Percentiles rank a stretch among this genome's conserved stretches.
Evolutionary conservation across 2,113 vertebrate genomes (phyloP).

Genomic region (Gila orcuttii): DNA sequence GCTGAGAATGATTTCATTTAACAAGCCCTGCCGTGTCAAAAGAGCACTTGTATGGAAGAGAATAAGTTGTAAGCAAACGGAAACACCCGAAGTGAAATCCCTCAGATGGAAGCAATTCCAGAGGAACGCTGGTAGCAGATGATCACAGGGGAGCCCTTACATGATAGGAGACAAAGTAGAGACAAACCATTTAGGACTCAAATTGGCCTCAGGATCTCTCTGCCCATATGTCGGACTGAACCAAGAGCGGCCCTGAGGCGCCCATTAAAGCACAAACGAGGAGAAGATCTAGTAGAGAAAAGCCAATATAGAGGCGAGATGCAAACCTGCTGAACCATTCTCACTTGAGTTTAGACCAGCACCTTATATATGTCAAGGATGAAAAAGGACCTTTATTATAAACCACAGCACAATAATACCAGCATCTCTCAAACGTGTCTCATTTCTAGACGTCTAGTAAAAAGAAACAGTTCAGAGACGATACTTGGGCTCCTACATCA

Average conservation of each 20-base stretch:
- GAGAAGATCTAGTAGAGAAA: constrained; percentile 67
- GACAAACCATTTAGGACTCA: constrained; percentile 82
- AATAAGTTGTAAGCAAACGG: constrained; percentile 51
- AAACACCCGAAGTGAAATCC: constrained; percentile 73
- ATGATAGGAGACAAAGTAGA: constrained; percentile 75
- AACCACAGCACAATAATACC: constrained; percentile 55
- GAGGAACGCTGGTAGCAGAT: constrained; percentile 63
- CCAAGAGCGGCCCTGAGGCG: constrained; percentile 71
- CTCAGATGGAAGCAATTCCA: constrained; percentile 58
- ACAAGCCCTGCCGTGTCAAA: constrained; percentile 11
- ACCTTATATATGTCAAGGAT: constrained; percentile 74
- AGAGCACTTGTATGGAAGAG: background rate
- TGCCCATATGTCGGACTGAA: constrained; percentile 74
- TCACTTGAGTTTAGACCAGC: constrained; percentile 64
- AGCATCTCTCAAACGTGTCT: constrained; percentile 46
- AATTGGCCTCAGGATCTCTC: constrained; percentile 78
- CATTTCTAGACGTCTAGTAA: constrained; percentile 25
- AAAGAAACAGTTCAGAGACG: constrained; percentile 46
- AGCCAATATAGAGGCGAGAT: constrained; percentile 73
- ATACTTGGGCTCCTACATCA: constrained; percentile 42
- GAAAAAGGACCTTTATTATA: constrained; percentile 66
- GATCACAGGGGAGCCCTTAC: constrained; percentile 69
- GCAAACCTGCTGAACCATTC: constrained; percentile 69
- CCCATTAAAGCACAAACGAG: constrained; percentile 74
- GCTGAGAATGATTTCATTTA: background rate